A percentile compares a stretch with the other conserved stretches of the same genome.
Evolutionary conservation across 2,113 vertebrate genomes (phyloP).

Genomic region (Gadus macrocephalus): DNA sequence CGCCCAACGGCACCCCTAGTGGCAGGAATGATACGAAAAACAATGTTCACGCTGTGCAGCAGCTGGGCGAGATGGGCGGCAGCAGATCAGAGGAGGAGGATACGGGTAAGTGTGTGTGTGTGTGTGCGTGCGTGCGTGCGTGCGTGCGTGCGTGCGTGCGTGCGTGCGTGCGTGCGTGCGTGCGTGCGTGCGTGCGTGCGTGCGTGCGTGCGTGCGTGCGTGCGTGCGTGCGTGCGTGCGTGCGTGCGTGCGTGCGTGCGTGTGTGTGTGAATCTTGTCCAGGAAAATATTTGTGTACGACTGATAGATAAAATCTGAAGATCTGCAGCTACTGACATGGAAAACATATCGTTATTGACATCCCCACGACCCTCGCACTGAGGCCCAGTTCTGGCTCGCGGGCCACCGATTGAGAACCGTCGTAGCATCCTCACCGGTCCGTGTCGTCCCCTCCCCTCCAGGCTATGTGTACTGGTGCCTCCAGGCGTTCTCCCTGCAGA

Average conservation of each 20-base stretch:
- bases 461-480: conserved; percentile 47
- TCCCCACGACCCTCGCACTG: too few species aligned
- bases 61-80: conserved; percentile 23
- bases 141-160: background rate
- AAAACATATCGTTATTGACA: too few species aligned
- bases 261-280: background rate
- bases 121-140: background rate
- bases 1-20: conserved; percentile 28
- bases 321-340: too few species aligned
- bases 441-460: conserved; percentile 35
- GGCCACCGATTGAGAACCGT: too few species aligned
- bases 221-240: background rate
- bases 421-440: too few species aligned
- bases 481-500: conserved; percentile 73
- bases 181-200: background rate
- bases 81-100: conserved; percentile 17
- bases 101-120: conserved; percentile 13
- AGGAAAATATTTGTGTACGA: too few species aligned
- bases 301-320: too few species aligned
- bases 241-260: background rate
- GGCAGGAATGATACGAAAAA: conserved; percentile 8
- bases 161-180: background rate
- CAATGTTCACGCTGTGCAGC: conserved; percentile 4
- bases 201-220: background rate
- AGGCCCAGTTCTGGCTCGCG: too few species aligned